Conservation (phyloP, 2,113 vertebrate species). For the Tachysurus fulvidraco region DNA sequence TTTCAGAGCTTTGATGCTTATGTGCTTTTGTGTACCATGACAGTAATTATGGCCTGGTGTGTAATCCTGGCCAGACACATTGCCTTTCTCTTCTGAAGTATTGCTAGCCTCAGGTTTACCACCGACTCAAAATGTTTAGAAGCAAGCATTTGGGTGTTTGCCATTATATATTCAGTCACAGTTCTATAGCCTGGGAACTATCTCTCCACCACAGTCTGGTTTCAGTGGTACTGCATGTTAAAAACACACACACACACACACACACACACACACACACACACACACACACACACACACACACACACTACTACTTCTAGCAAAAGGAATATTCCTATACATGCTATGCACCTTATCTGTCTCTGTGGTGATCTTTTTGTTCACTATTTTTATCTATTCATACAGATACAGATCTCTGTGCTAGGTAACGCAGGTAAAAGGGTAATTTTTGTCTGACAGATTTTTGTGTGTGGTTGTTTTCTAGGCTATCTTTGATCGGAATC, state of each 20-base stretch:
- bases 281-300: not conserved
- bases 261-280: slow-evolving; percentile 1
- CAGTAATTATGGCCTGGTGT: slow-evolving; percentile 68
- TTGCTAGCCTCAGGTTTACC: slow-evolving; percentile 66
- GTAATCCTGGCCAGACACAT: slow-evolving; percentile 71
- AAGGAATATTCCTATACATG: not conserved
- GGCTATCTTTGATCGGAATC: slow-evolving; percentile 99
- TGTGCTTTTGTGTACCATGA: slow-evolving; percentile 45
- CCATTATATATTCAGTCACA: slow-evolving; percentile 73
- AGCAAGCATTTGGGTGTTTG: slow-evolving; percentile 65
- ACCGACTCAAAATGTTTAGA: slow-evolving; percentile 67
- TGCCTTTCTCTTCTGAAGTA: slow-evolving; percentile 66
- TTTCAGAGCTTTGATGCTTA: slow-evolving; percentile 60
- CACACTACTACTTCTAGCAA: not conserved
- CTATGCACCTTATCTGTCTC: not conserved
- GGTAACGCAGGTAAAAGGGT: not conserved
- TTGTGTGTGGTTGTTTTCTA: slow-evolving; percentile 67
- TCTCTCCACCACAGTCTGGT: slow-evolving; percentile 66
- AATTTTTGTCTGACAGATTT: not conserved
- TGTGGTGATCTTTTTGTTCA: slow-evolving; percentile 34
- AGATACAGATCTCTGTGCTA: not conserved
- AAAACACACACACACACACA: not conserved
- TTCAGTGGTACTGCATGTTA: slow-evolving; percentile 9
- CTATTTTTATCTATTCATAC: not conserved
- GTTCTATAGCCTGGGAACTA: slow-evolving; percentile 67